Evolutionary conservation across 2,113 vertebrate species (phyloP).

Genomic region (Morone saxatilis): DNA sequence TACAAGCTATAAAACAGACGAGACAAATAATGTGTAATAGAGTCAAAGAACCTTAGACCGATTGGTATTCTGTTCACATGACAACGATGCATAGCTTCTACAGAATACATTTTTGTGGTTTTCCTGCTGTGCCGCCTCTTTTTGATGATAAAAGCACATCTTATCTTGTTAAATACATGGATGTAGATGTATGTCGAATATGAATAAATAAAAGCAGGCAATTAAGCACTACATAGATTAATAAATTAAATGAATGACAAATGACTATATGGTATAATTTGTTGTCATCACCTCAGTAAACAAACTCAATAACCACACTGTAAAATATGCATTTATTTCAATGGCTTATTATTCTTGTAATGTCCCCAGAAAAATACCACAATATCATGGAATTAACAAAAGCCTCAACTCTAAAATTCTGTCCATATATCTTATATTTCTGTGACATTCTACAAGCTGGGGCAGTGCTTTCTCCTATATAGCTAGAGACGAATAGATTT

Average conservation of each 20-base stretch:
- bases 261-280: no score
- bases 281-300: no score
- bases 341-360: no score
- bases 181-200: background rate
- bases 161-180: background rate
- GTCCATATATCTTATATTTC: no score
- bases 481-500: background rate
- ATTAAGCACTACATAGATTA: background rate
- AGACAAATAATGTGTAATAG: slow-evolving; percentile 10
- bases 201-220: slow-evolving; percentile 13
- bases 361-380: no score
- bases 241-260: background rate
- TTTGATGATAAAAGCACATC: background rate
- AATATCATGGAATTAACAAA: no score
- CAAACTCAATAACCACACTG: no score
- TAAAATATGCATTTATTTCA: no score
- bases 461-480: background rate
- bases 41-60: slow-evolving; percentile 9
- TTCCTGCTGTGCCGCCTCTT: background rate
- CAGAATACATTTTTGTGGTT: background rate
- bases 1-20: slow-evolving; percentile 17
- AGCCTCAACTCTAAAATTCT: no score
- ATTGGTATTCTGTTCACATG: background rate
- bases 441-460: background rate
- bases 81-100: background rate